These are phyloP conservation scores for Piscicola geometra DNA, from an alignment of 2,888 invertebrate genomes.

Conservation along the genomic window DNA sequence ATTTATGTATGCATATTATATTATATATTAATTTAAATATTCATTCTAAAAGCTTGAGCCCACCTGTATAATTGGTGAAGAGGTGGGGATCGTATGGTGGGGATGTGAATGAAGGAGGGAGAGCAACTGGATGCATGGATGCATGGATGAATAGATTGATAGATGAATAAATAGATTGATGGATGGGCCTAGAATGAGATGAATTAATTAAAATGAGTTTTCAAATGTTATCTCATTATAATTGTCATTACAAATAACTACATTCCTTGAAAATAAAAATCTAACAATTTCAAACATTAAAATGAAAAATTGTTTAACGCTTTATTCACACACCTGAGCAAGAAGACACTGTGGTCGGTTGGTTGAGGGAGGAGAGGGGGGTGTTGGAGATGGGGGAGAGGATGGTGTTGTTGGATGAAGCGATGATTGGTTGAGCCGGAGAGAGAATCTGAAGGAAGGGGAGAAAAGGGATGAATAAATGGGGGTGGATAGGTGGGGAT, in stretches of 20 bases:
- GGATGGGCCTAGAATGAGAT: too few species aligned
- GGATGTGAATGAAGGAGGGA: not conserved
- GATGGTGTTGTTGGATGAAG: not conserved
- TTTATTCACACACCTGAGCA: not conserved
- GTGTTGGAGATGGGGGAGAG: not conserved
- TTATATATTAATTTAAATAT: not conserved
- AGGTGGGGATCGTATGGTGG: not conserved
- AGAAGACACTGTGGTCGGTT: not conserved
- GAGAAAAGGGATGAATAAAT: too few species aligned
- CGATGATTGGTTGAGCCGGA: constrained; percentile 5
- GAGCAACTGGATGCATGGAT: not conserved
- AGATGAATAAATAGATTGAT: not conserved
- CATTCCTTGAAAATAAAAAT: too few species aligned
- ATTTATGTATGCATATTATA: too few species aligned
- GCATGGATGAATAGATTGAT: not conserved
- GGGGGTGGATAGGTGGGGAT: not conserved
- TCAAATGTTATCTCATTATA: too few species aligned
- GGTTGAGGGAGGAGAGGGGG: not conserved
- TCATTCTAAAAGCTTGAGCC: not conserved
- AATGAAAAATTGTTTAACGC: too few species aligned
- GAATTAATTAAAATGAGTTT: too few species aligned
- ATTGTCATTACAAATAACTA: too few species aligned
- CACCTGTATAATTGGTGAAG: constrained; percentile 6
- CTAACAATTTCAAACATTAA: too few species aligned
- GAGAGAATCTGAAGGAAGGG: not conserved